phyloP scores from a whole-genome alignment of 1,140 invertebrate species.

The Pachyrhynchus sulphureomaculatus region DNA sequence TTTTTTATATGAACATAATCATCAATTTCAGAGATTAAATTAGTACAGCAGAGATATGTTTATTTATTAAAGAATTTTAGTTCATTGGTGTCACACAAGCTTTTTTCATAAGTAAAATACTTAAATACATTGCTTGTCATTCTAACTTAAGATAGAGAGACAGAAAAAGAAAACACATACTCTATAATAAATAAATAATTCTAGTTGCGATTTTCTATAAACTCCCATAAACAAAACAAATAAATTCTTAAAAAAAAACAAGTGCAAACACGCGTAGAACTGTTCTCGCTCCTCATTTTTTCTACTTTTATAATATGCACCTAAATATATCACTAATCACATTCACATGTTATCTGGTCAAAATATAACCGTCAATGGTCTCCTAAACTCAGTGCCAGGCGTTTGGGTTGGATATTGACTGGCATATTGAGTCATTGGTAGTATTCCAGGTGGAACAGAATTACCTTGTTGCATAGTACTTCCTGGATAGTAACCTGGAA shows the following conservation, averaged over 20 bases:
- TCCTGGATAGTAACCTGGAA: slow-evolving; percentile 63
- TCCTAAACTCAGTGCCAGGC: slow-evolving; percentile 67
- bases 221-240: not conserved
- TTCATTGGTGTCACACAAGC: no score
- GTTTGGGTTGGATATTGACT: slow-evolving; percentile 57
- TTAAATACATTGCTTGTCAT: no score
- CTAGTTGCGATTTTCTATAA: not conserved
- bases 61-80: no score
- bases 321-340: slow-evolving; percentile 24
- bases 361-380: slow-evolving; percentile 83
- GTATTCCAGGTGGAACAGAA: slow-evolving; percentile 55
- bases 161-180: no score
- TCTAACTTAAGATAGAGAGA: no score
- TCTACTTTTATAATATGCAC: slow-evolving; percentile 2
- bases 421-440: slow-evolving; percentile 65
- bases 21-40: no score
- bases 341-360: slow-evolving; percentile 69
- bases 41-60: no score
- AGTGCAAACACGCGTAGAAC: not conserved
- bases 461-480: slow-evolving; percentile 53
- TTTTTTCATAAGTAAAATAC: no score
- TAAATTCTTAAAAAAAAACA: not conserved
- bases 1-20: no score
- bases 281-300: not conserved
- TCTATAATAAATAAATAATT: not conserved